Base-by-base conservation (phyloP, 2,888 invertebrate genomes). In the Leptinotarsa haldemani region DNA sequence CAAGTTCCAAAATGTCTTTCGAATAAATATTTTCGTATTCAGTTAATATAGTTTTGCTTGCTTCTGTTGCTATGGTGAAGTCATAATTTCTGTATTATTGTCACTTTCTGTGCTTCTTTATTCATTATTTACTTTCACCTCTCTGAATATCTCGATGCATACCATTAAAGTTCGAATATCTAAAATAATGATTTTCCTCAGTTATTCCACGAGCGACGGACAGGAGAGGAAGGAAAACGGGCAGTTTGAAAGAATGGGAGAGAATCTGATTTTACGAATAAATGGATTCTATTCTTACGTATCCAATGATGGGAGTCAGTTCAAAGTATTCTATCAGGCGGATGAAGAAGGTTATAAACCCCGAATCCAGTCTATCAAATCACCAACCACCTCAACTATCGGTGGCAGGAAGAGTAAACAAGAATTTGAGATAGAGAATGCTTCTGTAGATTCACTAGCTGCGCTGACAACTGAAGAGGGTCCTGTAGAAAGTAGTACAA, bases 231-330 rank as follows among this genome's bases (percentile, higher is more conserved):
- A 79, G 79, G 52, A 83, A 61, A 71, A 76, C 9, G 80, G 80
- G 15, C 77, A 77, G 22, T 74, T 79, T 48, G 80, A 82, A 64
- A 80, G 78, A 40, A 65, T 81, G 3, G 85, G 86, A 4, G 70
- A 77, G 2, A 20, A 52, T 25, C 25, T 50, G 25, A 66, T 66
- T 50, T 22, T 66, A 18, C 65, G 65, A 12, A 88, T 87, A 3
- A 84, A 86, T 73, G 90, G 90, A 15, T 84, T 84, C 1, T 89
- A 84, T 82, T 87, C 87, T 22, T 90, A 88, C 82, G 86, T 86
- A 2, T 88, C 85, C 7, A 84, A 85, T 7, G 88, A 89, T 74
- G 90, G 90, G 7, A 84, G 84, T 20, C 83, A 83, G 18, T 85
- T 87, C 79, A 83, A 84, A 4, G 81, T 89, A 68, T 84, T 84